Conservation (phyloP, 2,888 invertebrate genomes). For the Unio pictorum region DNA sequence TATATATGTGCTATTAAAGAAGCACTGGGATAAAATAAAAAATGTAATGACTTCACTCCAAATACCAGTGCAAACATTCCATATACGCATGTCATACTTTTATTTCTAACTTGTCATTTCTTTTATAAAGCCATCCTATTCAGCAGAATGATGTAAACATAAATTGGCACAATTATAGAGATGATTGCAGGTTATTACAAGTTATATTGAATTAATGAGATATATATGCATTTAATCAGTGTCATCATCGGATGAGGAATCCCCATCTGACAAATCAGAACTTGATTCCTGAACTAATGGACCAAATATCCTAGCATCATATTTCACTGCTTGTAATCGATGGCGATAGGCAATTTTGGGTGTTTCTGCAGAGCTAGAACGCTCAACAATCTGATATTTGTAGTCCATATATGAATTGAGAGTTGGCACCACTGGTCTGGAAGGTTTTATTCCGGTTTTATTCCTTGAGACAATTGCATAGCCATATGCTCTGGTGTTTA, state of each 20-base stretch:
- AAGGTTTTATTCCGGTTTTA: slow-evolving; percentile 23
- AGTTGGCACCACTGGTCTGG: slow-evolving; percentile 21
- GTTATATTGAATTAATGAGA: too few relatives aligned
- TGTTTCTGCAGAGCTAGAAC: slow-evolving; percentile 42
- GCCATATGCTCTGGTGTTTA: slow-evolving; percentile 43
- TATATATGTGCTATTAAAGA: too few relatives aligned
- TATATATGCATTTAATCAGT: too few relatives aligned
- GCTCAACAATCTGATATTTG: slow-evolving; percentile 6
- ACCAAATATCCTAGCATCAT: slow-evolving; percentile 38
- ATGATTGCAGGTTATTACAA: too few relatives aligned
- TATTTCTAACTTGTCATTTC: too few relatives aligned
- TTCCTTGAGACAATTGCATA: slow-evolving; percentile 20
- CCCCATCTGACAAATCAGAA: slow-evolving; percentile 12
- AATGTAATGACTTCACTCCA: too few relatives aligned
- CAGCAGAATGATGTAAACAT: too few relatives aligned
- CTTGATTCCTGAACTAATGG: slow-evolving; percentile 6
- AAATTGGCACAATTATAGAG: too few relatives aligned
- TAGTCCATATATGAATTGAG: slow-evolving; percentile 24
- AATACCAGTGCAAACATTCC: too few relatives aligned
- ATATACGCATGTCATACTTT: too few relatives aligned
- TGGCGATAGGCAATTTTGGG: slow-evolving; percentile 40
- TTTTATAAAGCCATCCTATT: too few relatives aligned
- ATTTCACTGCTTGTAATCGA: slow-evolving; percentile 16
- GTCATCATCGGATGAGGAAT: slow-evolving; percentile 15
- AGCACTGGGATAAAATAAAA: too few relatives aligned